Conservation (phyloP, 2,888 invertebrate species). For the Diplazon laetatorius region DNA sequence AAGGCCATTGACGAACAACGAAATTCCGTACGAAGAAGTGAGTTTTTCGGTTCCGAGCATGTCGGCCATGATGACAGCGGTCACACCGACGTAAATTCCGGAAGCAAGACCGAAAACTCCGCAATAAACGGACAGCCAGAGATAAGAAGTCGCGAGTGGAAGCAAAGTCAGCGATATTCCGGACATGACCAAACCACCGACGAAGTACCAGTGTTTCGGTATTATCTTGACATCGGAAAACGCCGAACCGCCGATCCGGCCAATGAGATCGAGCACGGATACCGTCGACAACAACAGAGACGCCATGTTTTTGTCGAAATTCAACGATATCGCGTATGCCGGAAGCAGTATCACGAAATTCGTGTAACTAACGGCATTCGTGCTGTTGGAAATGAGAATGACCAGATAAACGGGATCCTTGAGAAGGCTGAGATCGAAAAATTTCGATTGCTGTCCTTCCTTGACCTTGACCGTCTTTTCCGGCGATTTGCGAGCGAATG, state of each 20-base stretch:
- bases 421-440: slow-evolving; percentile 89
- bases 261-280: slow-evolving; percentile 91
- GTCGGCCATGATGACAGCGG: slow-evolving; percentile 94
- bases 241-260: slow-evolving; percentile 93
- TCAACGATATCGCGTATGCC: slow-evolving; percentile 88
- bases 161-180: slow-evolving; percentile 89
- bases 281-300: slow-evolving; percentile 91
- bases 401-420: slow-evolving; percentile 92
- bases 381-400: slow-evolving; percentile 92
- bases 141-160: slow-evolving; percentile 87
- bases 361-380: slow-evolving; percentile 93
- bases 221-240: slow-evolving; percentile 90
- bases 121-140: slow-evolving; percentile 87
- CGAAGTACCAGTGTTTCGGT: slow-evolving; percentile 92
- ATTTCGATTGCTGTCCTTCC: slow-evolving; percentile 84
- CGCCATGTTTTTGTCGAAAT: slow-evolving; percentile 88
- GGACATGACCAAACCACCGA: slow-evolving; percentile 90
- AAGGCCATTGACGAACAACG: slow-evolving; percentile 92
- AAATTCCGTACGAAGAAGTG: slow-evolving; percentile 93
- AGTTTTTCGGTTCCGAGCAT: slow-evolving; percentile 93
- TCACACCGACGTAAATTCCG: slow-evolving; percentile 93
- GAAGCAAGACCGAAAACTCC: slow-evolving; percentile 92
- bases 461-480: slow-evolving; percentile 74
- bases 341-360: slow-evolving; percentile 93
- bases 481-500: slow-evolving; percentile 81